A percentile compares a stretch with the other conserved stretches of the same genome.
Conservation (phyloP, 2,888 invertebrate species). For the Heliconius charithonia region DNA sequence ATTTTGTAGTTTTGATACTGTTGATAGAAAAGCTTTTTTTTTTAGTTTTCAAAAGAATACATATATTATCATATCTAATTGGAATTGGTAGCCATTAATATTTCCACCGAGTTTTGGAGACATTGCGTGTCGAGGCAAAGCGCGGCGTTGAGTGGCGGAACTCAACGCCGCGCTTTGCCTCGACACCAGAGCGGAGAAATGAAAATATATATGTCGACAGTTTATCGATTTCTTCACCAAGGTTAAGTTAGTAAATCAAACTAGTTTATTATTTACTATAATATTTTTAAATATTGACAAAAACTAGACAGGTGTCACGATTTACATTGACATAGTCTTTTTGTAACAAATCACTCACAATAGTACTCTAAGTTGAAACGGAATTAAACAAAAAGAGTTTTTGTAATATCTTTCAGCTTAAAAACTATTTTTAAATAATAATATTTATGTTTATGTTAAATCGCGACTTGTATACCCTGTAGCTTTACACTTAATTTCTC, state of each 20-base stretch:
- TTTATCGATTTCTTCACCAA: too few species aligned
- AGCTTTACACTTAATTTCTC: too few species aligned
- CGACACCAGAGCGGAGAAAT: too few species aligned
- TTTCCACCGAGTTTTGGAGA: too few species aligned
- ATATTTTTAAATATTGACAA: conserved; percentile 35
- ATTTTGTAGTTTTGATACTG: background rate
- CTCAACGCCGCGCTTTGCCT: too few species aligned
- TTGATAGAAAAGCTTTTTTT: background rate
- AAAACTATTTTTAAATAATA: background rate
- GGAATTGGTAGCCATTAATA: too few species aligned
- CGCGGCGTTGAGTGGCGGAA: too few species aligned
- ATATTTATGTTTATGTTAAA: background rate
- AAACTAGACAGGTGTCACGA: conserved; percentile 40
- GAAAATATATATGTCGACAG: too few species aligned
- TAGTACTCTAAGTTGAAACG: background rate
- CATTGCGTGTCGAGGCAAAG: too few species aligned
- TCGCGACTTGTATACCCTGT: background rate
- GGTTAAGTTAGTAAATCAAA: background rate
- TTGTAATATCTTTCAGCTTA: background rate
- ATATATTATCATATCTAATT: too few species aligned
- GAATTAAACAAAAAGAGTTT: conserved; percentile 9
- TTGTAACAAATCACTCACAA: conserved; percentile 16
- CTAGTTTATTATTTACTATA: background rate
- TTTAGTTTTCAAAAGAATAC: background rate
- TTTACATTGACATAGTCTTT: conserved; percentile 34